phyloP scores from a whole-genome alignment of 2,797 vertebrate genomes.

The Psittacula derbiana region DNA sequence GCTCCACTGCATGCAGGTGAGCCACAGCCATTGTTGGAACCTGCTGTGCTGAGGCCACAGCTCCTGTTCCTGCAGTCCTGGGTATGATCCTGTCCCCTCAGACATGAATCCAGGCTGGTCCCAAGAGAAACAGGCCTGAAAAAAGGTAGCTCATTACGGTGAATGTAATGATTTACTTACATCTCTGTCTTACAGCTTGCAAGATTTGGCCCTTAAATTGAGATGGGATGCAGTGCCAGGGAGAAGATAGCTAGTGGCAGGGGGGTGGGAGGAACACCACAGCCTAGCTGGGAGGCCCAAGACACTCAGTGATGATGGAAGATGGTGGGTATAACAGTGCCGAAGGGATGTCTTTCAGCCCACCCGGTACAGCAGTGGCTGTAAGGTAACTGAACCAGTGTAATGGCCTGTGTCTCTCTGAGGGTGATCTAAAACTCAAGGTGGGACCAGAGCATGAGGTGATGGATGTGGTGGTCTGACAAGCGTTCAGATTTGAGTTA shows the following conservation, averaged over 20 bases:
- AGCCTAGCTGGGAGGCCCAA: rapidly evolving
- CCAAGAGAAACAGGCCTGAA: not conserved
- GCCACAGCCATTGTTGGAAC: not conserved
- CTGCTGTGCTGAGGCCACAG: not conserved
- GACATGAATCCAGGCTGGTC: not conserved
- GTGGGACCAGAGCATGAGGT: rapidly evolving
- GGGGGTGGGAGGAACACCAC: too few relatives aligned
- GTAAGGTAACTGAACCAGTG: not conserved
- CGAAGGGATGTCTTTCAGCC: not conserved
- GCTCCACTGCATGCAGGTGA: not conserved
- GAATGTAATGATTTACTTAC: not conserved
- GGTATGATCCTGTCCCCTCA: not conserved
- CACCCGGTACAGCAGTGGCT: rapidly evolving
- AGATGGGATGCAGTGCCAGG: not conserved
- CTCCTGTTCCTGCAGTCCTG: not conserved
- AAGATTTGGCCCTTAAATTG: not conserved
- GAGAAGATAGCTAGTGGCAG: rapidly evolving
- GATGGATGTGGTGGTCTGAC: not conserved
- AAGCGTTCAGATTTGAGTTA: not conserved
- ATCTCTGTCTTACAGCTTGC: not conserved
- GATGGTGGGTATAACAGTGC: not conserved
- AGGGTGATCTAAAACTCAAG: not conserved
- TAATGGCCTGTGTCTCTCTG: rapidly evolving
- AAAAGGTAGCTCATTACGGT: not conserved
- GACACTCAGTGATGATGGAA: rapidly evolving